Base-by-base conservation (phyloP, 2,113 vertebrate species). In the Gnathonemus echidnorhynchus region DNA sequence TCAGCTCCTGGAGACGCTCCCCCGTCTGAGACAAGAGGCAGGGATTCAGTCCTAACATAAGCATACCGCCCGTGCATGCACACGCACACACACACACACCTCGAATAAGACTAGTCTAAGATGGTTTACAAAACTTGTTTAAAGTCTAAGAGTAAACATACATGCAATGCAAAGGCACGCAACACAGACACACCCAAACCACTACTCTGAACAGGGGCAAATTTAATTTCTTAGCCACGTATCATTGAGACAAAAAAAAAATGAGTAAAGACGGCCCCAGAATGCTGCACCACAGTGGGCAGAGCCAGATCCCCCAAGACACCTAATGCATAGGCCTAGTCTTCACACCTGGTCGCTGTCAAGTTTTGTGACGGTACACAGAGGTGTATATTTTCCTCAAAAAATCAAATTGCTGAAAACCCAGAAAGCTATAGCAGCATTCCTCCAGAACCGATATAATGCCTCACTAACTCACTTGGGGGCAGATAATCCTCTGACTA, bases 1-100 rank as follows among this genome's bases (percentile, higher is more conserved):
- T 94, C 91, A 99, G 95, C 92, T 98, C 98, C 93, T 95, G 85
- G 91, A 99, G 94, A 89, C 97, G 96, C 94, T 99, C 97, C 77
- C 98, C 98, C 0, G 96, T 99, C 98, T 99, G 93, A 93, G 94
- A 90, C 15, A 89, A 83, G 62, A 66, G 17, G 90, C 46, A 88
- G 31, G 90, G 62, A 13, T 39, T 88, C 27, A 88, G 70, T 27
- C 31, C 3, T 27, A 46, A 24, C 85, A n/a, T 27, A 46, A 66
- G 88, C 45, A 90, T 80, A 86, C 62, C 1, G 31, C 2, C 45
- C 53, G 31, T 42, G 39, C 19, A 21, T 56, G 53, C 5, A 21
- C 19, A 6, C 5, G 1, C 1, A 19, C 53, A 9, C 50, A 0
- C 21, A 0, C 24, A 74, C 24, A 83, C 45, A 3, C 10, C 3